These are phyloP conservation scores for Hydrotaea cyrtoneurina DNA, from an alignment of 2,888 invertebrate species.

Conservation along the genomic window DNA sequence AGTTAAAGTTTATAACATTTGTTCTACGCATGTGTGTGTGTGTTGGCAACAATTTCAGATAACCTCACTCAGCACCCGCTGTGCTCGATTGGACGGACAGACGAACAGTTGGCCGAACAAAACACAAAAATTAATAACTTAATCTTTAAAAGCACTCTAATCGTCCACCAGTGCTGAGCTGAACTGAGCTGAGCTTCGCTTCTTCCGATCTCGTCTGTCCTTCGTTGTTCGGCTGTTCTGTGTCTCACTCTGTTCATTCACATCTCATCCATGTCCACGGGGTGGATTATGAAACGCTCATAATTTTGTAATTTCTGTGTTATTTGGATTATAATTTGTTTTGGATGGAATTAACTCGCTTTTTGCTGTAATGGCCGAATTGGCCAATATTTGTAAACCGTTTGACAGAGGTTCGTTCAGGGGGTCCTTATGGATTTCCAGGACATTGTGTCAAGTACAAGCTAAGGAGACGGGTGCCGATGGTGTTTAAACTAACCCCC, in stretches of 20 bases:
- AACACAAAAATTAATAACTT: conserved; percentile 66
- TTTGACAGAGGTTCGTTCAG: too few species aligned
- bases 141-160: conserved; percentile 66
- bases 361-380: neutral
- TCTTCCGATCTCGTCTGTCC: neutral
- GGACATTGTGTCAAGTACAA: too few species aligned
- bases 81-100: conserved; percentile 45
- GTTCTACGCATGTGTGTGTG: neutral
- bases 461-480: too few species aligned
- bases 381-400: too few species aligned
- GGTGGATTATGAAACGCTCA: conserved; percentile 45
- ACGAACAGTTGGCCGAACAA: conserved; percentile 8
- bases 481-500: too few species aligned
- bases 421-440: too few species aligned
- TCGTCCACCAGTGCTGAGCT: conserved; percentile 53
- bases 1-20: conserved; percentile 63
- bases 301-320: conserved; percentile 39
- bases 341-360: conserved; percentile 14
- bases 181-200: conserved; percentile 23
- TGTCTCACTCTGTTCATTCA: neutral
- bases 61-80: conserved; percentile 64
- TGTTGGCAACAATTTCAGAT: neutral
- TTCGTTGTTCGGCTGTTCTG: neutral
- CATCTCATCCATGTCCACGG: neutral
- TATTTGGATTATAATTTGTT: conserved; percentile 22